phyloP scores from a whole-genome alignment of 1,140 invertebrate species.

The Pseudachorutes palmiensis region DNA sequence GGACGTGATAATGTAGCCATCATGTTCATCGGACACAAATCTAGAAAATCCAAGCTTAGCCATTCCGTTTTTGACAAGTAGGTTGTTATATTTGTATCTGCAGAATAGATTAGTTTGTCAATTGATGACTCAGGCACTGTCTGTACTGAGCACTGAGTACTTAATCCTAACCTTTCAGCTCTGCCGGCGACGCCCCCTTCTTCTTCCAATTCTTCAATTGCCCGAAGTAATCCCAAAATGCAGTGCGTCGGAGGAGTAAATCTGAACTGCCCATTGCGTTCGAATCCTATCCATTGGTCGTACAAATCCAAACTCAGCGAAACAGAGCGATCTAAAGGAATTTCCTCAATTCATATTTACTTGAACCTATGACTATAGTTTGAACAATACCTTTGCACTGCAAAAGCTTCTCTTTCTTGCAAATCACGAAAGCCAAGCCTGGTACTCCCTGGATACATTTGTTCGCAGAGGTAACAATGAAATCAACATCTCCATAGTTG shows the following conservation, averaged over 20 bases:
- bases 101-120: slow-evolving; percentile 1
- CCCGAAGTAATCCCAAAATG: slow-evolving; percentile 46
- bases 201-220: slow-evolving; percentile 43
- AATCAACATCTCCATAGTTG: slow-evolving; percentile 43
- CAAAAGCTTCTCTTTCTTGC: slow-evolving; percentile 40
- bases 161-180: slow-evolving; percentile 41
- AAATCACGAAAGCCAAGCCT: slow-evolving; percentile 48
- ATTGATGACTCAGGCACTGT: background rate
- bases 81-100: slow-evolving; percentile 45
- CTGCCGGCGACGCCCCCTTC: slow-evolving; percentile 45
- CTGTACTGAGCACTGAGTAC: background rate
- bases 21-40: slow-evolving; percentile 40
- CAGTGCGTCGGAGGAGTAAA: slow-evolving; percentile 50
- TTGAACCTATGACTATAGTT: background rate
- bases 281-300: slow-evolving; percentile 46
- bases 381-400: slow-evolving; percentile 44
- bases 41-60: slow-evolving; percentile 45
- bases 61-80: slow-evolving; percentile 45
- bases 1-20: slow-evolving; percentile 48
- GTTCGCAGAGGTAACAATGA: slow-evolving; percentile 48
- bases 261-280: slow-evolving; percentile 47
- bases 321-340: slow-evolving; percentile 15
- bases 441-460: slow-evolving; percentile 51
- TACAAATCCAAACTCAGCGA: slow-evolving; percentile 44
- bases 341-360: background rate